Base-by-base conservation (phyloP, 2,888 invertebrate genomes). In the Caenorhabditis doughertyi region DNA sequence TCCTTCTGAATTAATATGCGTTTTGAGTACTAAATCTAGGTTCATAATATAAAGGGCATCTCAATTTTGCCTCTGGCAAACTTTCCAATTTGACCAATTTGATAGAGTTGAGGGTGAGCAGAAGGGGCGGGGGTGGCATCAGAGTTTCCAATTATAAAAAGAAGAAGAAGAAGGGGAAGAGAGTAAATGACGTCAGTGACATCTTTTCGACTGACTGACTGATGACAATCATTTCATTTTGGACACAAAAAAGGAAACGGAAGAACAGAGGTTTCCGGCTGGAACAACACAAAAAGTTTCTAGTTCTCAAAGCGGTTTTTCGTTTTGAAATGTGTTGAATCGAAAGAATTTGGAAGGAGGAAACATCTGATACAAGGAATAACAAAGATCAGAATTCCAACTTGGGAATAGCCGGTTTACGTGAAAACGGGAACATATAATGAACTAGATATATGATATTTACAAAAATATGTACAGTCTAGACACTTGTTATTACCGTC, bases 31-130 rank as follows among this genome's bases (percentile, higher is more conserved):
- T 9, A 35, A 35, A 7, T 25, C 47, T 8, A 65, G 64, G 49
- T 29, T 49, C 32, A 7, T 65, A 32, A 65, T 32, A 29, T 29
- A 32, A 65, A 65, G 49, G 47, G 18, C 67, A 68, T 49, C 49
- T 65, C 64, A 21, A 35, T 76, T 76, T 76, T 60, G 76, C 76
- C 76, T 51, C 27, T 13, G 76, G 76, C 76, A 76, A 65, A 76
- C 67, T 76, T 60, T 47, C 67, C 74, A 76, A 65, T 67, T 76
- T 64, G 56, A 58, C 60, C 64, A 65, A 64, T 56, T 73, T 62
- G 55, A 73, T 39, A 62, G 39, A n/a, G n/a, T n/a, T n/a, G n/a
- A 62, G 13, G 64, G 32, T 29, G n/a, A 51, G 71, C 29, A 60
- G 72, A 42, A 42, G 53, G 44, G 62, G 73, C 73, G 73, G 55